phyloP scores from a whole-genome alignment of 53 echinoderm and acorn worm species.

The Astropecten irregularis region DNA sequence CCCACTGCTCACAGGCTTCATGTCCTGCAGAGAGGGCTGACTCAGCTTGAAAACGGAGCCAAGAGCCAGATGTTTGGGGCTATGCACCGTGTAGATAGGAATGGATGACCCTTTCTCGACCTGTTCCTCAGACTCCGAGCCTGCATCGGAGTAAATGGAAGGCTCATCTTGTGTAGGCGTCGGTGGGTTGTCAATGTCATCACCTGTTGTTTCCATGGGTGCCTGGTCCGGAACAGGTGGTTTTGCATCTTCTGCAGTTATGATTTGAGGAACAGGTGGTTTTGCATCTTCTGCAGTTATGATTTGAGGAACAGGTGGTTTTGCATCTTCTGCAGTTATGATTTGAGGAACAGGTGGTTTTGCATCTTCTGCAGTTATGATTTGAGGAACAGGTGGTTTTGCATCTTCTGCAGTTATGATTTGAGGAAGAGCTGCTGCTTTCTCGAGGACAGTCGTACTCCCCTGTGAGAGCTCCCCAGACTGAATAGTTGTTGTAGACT shows the following conservation, averaged over 20 bases:
- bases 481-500: too few relatives aligned
- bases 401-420: not conserved
- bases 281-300: too few relatives aligned
- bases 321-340: too few relatives aligned
- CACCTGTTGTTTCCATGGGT: slow-evolving; percentile 9
- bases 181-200: slow-evolving; percentile 66
- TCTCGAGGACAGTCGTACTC: not conserved
- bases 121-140: slow-evolving; percentile 31
- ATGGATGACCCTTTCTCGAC: slow-evolving; percentile 56
- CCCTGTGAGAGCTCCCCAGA: not conserved
- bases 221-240: not conserved
- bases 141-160: slow-evolving; percentile 31
- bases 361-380: too few relatives aligned
- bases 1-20: slow-evolving; percentile 15
- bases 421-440: not conserved
- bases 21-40: slow-evolving; percentile 26
- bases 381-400: too few relatives aligned
- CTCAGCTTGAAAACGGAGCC: slow-evolving; percentile 42
- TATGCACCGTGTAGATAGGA: slow-evolving; percentile 68
- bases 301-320: too few relatives aligned
- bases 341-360: too few relatives aligned
- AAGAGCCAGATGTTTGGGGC: slow-evolving; percentile 51
- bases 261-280: too few relatives aligned
- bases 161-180: slow-evolving; percentile 90
- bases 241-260: not conserved